These are phyloP conservation scores for Cladorhizidae sp. DNA, from an alignment of 37 sponge, comb jelly and placozoan genomes.

Conservation along the genomic window DNA sequence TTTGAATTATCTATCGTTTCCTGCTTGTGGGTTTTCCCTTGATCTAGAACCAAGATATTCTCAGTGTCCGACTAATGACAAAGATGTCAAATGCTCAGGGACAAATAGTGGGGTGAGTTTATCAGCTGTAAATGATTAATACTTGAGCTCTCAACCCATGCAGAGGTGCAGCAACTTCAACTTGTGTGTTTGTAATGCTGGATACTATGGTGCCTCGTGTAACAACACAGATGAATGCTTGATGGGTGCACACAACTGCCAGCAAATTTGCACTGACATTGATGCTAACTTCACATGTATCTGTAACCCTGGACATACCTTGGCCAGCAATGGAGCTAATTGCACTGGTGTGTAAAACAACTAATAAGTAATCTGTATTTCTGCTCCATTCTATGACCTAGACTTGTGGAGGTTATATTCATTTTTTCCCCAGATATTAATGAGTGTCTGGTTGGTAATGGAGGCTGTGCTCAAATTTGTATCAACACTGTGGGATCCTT, in stretches of 20 bases:
- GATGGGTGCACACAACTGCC: background rate
- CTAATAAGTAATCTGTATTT: no score
- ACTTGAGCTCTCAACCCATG: background rate
- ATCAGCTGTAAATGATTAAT: background rate
- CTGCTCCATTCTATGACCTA: background rate
- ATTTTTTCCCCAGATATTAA: conserved; percentile 3
- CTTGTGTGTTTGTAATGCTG: conserved; percentile 48
- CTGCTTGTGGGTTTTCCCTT: background rate
- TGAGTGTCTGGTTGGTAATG: conserved; percentile 4
- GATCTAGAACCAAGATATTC: no score
- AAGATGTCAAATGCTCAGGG: conserved; percentile 52
- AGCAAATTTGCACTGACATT: background rate
- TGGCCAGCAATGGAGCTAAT: background rate
- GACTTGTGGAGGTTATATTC: background rate
- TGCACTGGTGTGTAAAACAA: background rate
- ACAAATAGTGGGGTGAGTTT: conserved; percentile 53
- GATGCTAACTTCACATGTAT: background rate
- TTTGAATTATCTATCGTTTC: background rate
- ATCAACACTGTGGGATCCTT: background rate
- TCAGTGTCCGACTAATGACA: conserved; percentile 48
- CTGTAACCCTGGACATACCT: background rate
- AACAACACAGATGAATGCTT: background rate
- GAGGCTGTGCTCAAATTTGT: conserved; percentile 12
- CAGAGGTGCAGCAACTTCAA: conserved; percentile 46
- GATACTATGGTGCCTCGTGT: conserved; percentile 31